Conservation (phyloP, 2,113 vertebrate genomes). For the Oncorhynchus kisutch region DNA sequence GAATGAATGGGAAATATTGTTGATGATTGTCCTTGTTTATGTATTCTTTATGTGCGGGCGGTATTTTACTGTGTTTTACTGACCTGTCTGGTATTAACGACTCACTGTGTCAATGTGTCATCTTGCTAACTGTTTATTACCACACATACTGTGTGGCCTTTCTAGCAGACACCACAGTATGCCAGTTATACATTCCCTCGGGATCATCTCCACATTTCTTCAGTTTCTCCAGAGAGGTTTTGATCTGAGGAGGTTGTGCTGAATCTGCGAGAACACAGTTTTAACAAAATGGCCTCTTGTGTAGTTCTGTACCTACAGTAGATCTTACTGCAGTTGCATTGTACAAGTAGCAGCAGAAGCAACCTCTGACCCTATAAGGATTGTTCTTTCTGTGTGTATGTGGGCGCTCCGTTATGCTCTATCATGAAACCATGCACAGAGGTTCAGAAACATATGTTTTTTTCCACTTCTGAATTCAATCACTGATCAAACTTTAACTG, state of each 20-base stretch:
- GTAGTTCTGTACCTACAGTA: constrained; percentile 13
- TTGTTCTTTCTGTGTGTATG: too few species aligned
- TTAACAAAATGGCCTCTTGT: constrained; percentile 45
- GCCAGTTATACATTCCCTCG: constrained; percentile 7
- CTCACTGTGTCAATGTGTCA: background rate
- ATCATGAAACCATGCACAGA: too few species aligned
- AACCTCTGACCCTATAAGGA: background rate
- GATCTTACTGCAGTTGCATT: constrained; percentile 30
- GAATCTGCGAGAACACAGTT: constrained; percentile 41
- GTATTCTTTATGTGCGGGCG: background rate
- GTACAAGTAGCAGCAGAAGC: constrained; percentile 2
- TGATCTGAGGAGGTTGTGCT: constrained; percentile 37
- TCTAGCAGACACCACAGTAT: too few species aligned
- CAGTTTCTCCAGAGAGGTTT: constrained; percentile 46
- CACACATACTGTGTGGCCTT: constrained; percentile 9
- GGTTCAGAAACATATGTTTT: too few species aligned
- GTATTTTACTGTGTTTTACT: background rate
- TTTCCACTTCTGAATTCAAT: too few species aligned
- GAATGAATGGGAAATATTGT: background rate
- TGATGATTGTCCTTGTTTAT: background rate
- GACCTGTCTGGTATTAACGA: background rate
- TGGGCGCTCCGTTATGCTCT: too few species aligned
- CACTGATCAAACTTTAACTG: too few species aligned
- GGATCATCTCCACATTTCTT: constrained; percentile 40
- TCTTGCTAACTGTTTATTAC: background rate